A percentile compares a stretch with the other conserved stretches of the same genome.
These are phyloP conservation scores for Sphaeramia orbicularis DNA, from an alignment of 2,797 vertebrate genomes.

Conservation along the genomic window DNA sequence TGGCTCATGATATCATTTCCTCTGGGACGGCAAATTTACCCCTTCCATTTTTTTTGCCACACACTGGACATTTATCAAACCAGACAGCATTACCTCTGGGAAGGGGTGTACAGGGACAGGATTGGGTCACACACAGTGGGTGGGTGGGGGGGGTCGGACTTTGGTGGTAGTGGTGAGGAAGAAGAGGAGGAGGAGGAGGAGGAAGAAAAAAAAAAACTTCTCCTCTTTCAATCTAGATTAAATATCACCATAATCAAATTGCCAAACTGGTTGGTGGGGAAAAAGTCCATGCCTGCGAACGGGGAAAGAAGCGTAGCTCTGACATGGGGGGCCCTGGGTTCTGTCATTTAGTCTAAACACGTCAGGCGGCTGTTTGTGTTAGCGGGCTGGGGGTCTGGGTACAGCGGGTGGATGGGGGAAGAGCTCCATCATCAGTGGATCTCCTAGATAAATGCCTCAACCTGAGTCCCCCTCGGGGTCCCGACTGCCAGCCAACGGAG, in stretches of 20 bases:
- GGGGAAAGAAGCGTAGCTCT: conserved; percentile 74
- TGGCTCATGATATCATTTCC: conserved; percentile 86
- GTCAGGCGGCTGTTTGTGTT: conserved; percentile 85
- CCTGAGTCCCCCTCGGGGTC: conserved; percentile 74
- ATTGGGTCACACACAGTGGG: conserved; percentile 78
- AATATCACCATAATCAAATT: conserved; percentile 85
- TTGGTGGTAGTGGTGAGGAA: no score
- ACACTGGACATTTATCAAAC: conserved; percentile 83
- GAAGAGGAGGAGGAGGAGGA: no score
- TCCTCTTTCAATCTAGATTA: conserved; percentile 87
- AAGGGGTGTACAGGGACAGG: conserved; percentile 68
- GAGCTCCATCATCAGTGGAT: conserved; percentile 78
- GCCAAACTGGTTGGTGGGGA: conserved; percentile 68
- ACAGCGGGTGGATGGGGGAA: conserved; percentile 68
- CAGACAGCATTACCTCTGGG: conserved; percentile 81
- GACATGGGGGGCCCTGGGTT: conserved; percentile 81
- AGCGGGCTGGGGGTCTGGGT: conserved; percentile 70
- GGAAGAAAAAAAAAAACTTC: conserved; percentile 52
- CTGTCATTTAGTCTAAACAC: conserved; percentile 87
- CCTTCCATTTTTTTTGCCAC: conserved; percentile 75
- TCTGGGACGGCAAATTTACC: conserved; percentile 81
- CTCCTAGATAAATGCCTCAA: conserved; percentile 85
- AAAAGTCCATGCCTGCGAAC: conserved; percentile 75
- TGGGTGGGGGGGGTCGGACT: conserved; percentile 71
- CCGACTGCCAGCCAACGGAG: conserved; percentile 62